Percentiles rank a stretch among this genome's conserved stretches.
These are phyloP conservation scores for Eleginops maclovinus DNA, from an alignment of 2,113 vertebrate genomes.

Conservation along the genomic window DNA sequence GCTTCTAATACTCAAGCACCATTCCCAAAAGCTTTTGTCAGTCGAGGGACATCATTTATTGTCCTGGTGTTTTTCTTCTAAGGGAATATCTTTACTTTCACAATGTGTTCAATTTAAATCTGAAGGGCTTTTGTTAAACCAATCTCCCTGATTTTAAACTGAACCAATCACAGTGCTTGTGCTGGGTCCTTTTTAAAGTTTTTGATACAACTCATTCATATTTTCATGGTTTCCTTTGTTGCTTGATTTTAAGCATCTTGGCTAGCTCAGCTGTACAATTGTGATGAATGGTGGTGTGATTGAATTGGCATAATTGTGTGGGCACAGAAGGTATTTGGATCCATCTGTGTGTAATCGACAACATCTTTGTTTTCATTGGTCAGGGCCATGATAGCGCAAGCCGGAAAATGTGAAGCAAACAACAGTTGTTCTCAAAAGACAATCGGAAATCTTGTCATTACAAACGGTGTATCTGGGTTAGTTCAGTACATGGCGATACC, in stretches of 20 bases:
- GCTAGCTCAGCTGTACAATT: not conserved
- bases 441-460: conserved; percentile 8
- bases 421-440: not conserved
- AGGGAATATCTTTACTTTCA: not conserved
- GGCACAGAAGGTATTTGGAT: not conserved
- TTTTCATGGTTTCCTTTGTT: not conserved
- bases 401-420: conserved; percentile 8
- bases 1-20: not conserved
- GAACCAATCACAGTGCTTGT: not conserved
- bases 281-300: conserved; percentile 6
- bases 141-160: not conserved
- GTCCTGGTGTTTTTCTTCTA: not conserved
- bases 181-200: not conserved
- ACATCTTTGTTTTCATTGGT: conserved; percentile 23
- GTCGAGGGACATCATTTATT: not conserved
- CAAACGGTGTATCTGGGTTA: not conserved
- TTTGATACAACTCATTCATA: not conserved
- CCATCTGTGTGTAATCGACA: not conserved
- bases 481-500: not conserved
- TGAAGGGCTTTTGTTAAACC: not conserved
- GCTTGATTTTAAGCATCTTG: not conserved
- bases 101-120: not conserved
- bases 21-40: not conserved
- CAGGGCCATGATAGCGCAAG: not conserved
- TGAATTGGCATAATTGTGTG: not conserved